Percentiles rank a stretch among this genome's conserved stretches.
Conservation (phyloP, 2,888 invertebrate genomes). For the Apodemia zela region DNA sequence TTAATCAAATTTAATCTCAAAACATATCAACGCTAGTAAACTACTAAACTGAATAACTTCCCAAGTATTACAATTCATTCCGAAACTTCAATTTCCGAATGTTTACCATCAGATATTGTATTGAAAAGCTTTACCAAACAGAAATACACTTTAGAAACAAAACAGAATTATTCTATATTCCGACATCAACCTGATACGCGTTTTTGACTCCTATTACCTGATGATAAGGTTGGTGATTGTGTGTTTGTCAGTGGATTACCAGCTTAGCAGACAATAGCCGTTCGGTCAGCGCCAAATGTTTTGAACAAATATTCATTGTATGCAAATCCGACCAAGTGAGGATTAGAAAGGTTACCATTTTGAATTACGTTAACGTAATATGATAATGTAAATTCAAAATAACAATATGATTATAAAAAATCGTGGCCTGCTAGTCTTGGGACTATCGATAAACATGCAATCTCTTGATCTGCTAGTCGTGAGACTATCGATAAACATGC, state of each 20-base stretch:
- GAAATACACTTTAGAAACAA: slow-evolving; percentile 34
- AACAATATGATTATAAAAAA: too few species aligned
- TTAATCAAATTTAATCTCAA: slow-evolving; percentile 10
- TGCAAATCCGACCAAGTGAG: slow-evolving; percentile 61
- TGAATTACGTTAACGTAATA: slow-evolving; percentile 25
- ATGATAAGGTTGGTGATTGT: slow-evolving; percentile 38
- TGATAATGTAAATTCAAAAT: not conserved
- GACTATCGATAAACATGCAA: too few species aligned
- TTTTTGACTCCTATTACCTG: slow-evolving; percentile 28
- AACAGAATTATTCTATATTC: slow-evolving; percentile 32
- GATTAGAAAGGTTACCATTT: slow-evolving; percentile 56
- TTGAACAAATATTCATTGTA: slow-evolving; percentile 71
- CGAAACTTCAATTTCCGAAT: slow-evolving; percentile 35
- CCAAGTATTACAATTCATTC: slow-evolving; percentile 35
- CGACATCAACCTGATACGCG: slow-evolving; percentile 8
- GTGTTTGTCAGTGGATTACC: slow-evolving; percentile 33
- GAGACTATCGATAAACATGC: too few species aligned
- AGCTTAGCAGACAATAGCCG: slow-evolving; percentile 48
- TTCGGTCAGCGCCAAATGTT: slow-evolving; percentile 58
- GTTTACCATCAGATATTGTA: slow-evolving; percentile 36
- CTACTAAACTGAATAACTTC: slow-evolving; percentile 26
- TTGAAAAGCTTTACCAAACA: slow-evolving; percentile 34
- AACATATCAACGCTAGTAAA: slow-evolving; percentile 21
- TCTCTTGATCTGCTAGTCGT: too few species aligned
- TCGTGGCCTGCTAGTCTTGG: too few species aligned